Evolutionary conservation across 1,140 invertebrate genomes (phyloP).

Genomic region (Hermatobates lingyangjiaoensis): DNA sequence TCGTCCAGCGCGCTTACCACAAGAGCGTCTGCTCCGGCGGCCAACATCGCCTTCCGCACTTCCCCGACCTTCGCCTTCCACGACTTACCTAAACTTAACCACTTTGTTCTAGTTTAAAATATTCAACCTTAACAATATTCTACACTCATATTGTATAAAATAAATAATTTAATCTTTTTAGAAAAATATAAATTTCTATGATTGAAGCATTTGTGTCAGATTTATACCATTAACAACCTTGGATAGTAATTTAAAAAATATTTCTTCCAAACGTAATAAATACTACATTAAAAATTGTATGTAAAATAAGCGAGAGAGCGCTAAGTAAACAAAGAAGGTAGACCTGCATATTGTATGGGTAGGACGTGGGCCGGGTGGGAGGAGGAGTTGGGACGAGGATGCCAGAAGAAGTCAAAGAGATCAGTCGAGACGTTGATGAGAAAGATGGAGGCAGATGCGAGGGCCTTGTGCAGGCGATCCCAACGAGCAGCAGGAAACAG

Average conservation of each 20-base stretch:
- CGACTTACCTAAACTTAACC: conserved; percentile 36
- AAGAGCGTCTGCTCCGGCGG: conserved; percentile 48
- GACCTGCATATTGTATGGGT: conserved; percentile 14
- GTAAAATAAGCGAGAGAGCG: no score
- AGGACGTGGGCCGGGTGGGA: conserved; percentile 12
- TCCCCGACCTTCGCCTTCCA: conserved; percentile 55
- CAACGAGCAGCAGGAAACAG: conserved; percentile 43
- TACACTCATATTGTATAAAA: neutral
- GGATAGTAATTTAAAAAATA: no score
- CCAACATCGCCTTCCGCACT: conserved; percentile 42
- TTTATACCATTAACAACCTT: no score
- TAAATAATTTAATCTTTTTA: neutral
- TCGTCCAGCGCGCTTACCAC: conserved; percentile 79
- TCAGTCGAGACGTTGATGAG: conserved; percentile 54
- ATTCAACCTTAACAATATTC: neutral
- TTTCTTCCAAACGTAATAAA: no score
- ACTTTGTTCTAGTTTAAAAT: conserved; percentile 5
- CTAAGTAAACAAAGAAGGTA: no score
- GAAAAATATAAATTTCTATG: no score
- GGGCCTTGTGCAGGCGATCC: conserved; percentile 32
- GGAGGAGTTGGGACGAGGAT: conserved; percentile 16
- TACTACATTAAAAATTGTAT: no score
- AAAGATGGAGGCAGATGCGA: conserved; percentile 25
- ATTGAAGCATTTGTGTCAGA: no score
- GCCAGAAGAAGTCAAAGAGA: conserved; percentile 64